Evolutionary conservation across 1,140 invertebrate species (phyloP).

Genomic region (Trypoxylus dichotomus): DNA sequence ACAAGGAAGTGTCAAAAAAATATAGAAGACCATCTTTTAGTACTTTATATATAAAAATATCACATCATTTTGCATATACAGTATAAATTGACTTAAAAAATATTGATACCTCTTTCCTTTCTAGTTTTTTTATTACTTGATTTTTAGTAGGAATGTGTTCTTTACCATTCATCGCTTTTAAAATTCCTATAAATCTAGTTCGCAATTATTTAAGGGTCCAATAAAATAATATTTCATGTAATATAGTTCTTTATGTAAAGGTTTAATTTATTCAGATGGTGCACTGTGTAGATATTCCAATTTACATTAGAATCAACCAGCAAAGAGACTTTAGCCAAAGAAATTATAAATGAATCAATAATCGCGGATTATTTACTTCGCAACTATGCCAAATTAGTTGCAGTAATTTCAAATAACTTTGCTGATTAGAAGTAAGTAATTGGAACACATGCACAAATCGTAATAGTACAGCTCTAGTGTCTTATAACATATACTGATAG

Average conservation of each 20-base stretch:
- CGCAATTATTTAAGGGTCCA: background rate
- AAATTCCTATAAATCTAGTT: background rate
- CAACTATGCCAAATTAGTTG: no score
- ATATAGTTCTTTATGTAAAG: background rate
- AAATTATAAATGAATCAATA: no score
- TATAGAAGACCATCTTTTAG: conserved; percentile 11
- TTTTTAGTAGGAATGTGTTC: conserved; percentile 10
- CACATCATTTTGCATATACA: conserved; percentile 18
- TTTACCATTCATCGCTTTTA: background rate
- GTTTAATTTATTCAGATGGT: no score
- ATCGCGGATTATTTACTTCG: no score
- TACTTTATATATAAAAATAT: conserved; percentile 22
- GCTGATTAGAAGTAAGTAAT: no score
- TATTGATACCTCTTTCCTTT: background rate
- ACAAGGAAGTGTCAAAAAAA: conserved; percentile 23
- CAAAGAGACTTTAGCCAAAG: no score
- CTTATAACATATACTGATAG: no score
- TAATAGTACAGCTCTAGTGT: no score
- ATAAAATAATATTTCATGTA: background rate
- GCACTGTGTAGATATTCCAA: no score
- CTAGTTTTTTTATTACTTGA: background rate
- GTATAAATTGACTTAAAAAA: conserved; percentile 23
- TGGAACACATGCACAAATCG: no score
- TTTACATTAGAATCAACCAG: no score
- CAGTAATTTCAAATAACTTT: no score